Evolutionary conservation across 2,888 invertebrate species (phyloP).

Genomic region (Synanthedon andrenaeformis): DNA sequence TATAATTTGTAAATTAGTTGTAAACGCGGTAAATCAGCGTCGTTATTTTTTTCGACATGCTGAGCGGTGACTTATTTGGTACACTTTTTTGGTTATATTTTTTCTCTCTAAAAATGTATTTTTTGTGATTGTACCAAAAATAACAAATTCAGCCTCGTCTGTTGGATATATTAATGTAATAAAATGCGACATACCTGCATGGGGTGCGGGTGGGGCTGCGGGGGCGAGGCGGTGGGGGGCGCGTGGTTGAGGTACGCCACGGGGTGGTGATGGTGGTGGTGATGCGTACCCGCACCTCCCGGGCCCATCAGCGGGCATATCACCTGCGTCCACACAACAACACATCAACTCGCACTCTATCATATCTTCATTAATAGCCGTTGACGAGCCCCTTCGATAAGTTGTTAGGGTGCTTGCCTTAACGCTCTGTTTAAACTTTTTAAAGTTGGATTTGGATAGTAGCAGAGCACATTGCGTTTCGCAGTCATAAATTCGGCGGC

Average conservation of each 20-base stretch:
- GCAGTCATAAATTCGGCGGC: too few relatives aligned
- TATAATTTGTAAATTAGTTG: too few relatives aligned
- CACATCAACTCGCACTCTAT: too few relatives aligned
- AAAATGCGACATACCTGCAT: slow-evolving; percentile 27
- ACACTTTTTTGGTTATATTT: too few relatives aligned
- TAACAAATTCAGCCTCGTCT: neutral
- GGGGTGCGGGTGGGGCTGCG: slow-evolving; percentile 47
- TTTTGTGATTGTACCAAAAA: neutral
- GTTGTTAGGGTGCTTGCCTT: too few relatives aligned
- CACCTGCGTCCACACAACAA: slow-evolving; percentile 24
- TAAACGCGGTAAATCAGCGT: too few relatives aligned
- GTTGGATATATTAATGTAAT: neutral
- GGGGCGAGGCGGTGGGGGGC: slow-evolving; percentile 55
- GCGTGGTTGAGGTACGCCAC: slow-evolving; percentile 62
- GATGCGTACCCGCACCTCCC: slow-evolving; percentile 27
- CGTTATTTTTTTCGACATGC: too few relatives aligned
- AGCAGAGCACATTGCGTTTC: too few relatives aligned
- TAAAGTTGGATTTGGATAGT: too few relatives aligned
- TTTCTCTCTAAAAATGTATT: neutral
- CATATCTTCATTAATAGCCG: too few relatives aligned
- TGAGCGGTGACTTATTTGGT: too few relatives aligned
- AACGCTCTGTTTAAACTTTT: neutral
- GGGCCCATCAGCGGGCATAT: slow-evolving; percentile 55
- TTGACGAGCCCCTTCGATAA: too few relatives aligned
- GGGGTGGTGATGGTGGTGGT: slow-evolving; percentile 61